These are phyloP conservation scores for Euphonia xanthogaster DNA, from an alignment of 2,797 vertebrate species.

Conservation along the genomic window DNA sequence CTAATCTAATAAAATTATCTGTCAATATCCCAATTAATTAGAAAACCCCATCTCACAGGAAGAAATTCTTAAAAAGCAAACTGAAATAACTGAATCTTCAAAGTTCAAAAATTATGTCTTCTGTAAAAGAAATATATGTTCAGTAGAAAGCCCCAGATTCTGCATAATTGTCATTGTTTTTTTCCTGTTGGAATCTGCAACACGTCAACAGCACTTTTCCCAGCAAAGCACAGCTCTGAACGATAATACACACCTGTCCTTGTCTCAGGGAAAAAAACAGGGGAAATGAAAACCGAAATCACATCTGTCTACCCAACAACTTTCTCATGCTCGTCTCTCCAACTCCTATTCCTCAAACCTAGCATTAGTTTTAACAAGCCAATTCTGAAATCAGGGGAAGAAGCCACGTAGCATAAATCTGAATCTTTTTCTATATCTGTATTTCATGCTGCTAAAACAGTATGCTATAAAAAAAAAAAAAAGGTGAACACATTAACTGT, in stretches of 20 bases:
- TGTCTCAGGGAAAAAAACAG: not conserved
- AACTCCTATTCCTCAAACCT: not conserved
- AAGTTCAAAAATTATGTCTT: not conserved
- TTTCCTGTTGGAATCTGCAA: not conserved
- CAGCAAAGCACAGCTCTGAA: not conserved
- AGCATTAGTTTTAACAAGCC: not conserved
- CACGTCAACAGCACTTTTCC: not conserved
- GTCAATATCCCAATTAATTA: not conserved
- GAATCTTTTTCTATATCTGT: not conserved
- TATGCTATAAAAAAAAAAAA: not conserved
- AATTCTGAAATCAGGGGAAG: not conserved
- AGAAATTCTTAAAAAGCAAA: not conserved
- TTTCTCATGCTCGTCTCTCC: not conserved
- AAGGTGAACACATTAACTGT: not conserved
- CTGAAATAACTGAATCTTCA: not conserved
- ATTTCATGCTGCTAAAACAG: not conserved
- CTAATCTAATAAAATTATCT: not conserved
- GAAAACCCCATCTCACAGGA: not conserved
- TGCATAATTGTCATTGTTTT: not conserved
- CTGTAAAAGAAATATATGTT: not conserved
- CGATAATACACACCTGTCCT: not conserved
- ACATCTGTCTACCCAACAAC: not conserved
- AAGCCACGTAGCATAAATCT: not conserved
- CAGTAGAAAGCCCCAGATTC: not conserved
- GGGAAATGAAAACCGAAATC: not conserved